Conservation (phyloP, 2,797 vertebrate genomes). For the Ctenopoma multispine region DNA sequence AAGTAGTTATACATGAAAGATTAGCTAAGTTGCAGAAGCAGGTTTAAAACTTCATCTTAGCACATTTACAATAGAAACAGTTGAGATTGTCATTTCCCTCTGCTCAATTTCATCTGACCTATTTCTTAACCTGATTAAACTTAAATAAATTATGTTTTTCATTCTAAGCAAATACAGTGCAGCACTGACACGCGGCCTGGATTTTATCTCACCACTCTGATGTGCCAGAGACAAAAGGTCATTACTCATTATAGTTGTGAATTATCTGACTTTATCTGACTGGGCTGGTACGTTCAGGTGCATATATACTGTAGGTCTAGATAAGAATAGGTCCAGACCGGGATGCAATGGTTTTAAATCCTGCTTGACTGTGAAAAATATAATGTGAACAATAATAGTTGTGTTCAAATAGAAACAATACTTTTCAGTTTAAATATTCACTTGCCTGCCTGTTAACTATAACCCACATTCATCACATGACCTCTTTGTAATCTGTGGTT, state of each 20-base stretch:
- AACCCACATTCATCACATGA: slow-evolving; percentile 9
- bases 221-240: background rate
- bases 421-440: background rate
- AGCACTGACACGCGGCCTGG: background rate
- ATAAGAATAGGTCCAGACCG: background rate
- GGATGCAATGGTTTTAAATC: background rate
- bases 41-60: background rate
- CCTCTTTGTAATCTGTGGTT: slow-evolving; percentile 49
- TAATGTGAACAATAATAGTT: background rate
- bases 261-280: slow-evolving; percentile 9
- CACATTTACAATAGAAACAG: slow-evolving; percentile 24
- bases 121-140: slow-evolving; percentile 67
- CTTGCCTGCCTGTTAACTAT: background rate
- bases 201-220: slow-evolving; percentile 33
- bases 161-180: slow-evolving; percentile 30
- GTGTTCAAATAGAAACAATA: background rate
- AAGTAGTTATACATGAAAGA: background rate
- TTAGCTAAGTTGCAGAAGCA: background rate
- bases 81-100: slow-evolving; percentile 9
- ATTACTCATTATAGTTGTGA: background rate
- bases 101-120: slow-evolving; percentile 62
- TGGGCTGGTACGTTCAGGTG: no score
- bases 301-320: background rate
- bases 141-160: slow-evolving; percentile 50
- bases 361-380: background rate